A percentile compares a stretch with the other conserved stretches of the same genome.
Conservation (phyloP, 2,113 vertebrate genomes). For the Cyanoderma ruficeps region DNA sequence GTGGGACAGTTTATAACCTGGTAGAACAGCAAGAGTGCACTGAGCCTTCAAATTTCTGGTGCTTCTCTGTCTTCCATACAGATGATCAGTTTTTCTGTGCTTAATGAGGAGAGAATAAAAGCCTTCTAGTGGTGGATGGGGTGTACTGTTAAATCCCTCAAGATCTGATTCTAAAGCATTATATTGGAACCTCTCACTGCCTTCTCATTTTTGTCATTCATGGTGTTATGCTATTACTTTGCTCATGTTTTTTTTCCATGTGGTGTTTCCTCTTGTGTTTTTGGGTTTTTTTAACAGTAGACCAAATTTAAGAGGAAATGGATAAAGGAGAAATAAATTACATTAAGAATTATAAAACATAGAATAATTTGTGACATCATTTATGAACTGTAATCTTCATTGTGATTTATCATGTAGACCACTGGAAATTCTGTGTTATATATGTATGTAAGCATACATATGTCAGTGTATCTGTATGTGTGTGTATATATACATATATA, state of each 20-base stretch:
- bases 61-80: background rate
- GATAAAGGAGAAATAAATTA: background rate
- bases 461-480: background rate
- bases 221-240: background rate
- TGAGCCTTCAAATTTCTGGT: background rate
- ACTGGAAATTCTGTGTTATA: background rate
- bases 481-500: background rate
- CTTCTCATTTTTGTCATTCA: slow-evolving; percentile 17
- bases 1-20: background rate
- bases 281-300: slow-evolving; percentile 26
- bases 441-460: background rate
- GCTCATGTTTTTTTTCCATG: background rate
- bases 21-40: background rate
- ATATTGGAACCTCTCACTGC: background rate
- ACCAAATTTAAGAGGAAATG: background rate
- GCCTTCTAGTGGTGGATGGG: background rate
- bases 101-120: background rate
- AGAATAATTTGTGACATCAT: background rate
- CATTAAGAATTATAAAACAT: background rate
- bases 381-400: background rate
- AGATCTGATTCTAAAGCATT: background rate
- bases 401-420: background rate
- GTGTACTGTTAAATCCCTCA: background rate
- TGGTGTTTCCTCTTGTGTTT: slow-evolving; percentile 41
- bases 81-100: background rate